phyloP scores from a whole-genome alignment of 2,113 vertebrate species.

The Callorhinus ursinus region DNA sequence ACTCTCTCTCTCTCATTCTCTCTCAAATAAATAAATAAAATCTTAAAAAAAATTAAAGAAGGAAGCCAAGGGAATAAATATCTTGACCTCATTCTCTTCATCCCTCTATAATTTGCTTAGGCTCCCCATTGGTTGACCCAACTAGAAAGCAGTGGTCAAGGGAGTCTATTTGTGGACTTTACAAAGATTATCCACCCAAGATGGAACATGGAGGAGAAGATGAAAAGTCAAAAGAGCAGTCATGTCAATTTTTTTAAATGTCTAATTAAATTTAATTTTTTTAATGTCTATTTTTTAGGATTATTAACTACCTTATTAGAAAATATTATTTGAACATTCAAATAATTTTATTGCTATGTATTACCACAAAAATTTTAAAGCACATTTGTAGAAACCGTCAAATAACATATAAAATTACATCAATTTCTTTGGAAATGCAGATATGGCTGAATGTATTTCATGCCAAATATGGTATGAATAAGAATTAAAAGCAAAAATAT shows the following conservation, averaged over 20 bases:
- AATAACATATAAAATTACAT: slow-evolving; percentile 15
- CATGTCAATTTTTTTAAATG: background rate
- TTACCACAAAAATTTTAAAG: slow-evolving; percentile 63
- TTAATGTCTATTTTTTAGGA: background rate
- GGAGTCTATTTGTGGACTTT: background rate
- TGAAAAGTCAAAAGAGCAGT: background rate
- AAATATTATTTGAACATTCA: slow-evolving; percentile 56
- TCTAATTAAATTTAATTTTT: background rate
- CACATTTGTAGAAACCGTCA: background rate
- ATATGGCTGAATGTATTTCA: slow-evolving; percentile 32
- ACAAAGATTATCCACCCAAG: background rate
- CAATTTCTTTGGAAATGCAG: slow-evolving; percentile 49
- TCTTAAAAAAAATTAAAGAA: background rate
- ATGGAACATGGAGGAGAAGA: background rate
- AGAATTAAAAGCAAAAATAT: slow-evolving; percentile 6
- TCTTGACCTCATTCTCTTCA: background rate
- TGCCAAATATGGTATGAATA: background rate
- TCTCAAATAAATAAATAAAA: too few relatives aligned
- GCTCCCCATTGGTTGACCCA: background rate
- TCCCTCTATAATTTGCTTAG: background rate
- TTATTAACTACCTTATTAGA: slow-evolving; percentile 70
- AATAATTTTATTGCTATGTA: slow-evolving; percentile 76
- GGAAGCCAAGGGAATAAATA: background rate
- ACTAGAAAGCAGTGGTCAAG: background rate
- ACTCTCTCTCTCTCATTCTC: too few relatives aligned